Evolutionary conservation across 2,113 vertebrate species (phyloP).

Genomic region (Corythoichthys intestinalis): DNA sequence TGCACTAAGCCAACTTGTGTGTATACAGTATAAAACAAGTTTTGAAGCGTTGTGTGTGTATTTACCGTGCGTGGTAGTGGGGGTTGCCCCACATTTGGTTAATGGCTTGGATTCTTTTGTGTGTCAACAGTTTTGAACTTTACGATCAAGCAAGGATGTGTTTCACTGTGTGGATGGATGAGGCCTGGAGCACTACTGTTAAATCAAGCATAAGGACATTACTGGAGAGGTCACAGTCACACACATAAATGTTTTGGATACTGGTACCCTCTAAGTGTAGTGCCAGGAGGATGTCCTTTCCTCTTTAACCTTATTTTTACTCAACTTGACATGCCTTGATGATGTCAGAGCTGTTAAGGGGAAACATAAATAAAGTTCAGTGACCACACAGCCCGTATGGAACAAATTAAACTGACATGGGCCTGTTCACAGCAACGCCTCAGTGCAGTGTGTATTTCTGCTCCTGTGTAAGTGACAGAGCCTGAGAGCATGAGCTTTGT

Average conservation of each 20-base stretch:
- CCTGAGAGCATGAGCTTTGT: slow-evolving; percentile 21
- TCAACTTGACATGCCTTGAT: slow-evolving; percentile 54
- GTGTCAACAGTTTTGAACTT: slow-evolving; percentile 35
- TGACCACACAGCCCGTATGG: slow-evolving; percentile 53
- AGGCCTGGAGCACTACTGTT: slow-evolving; percentile 32
- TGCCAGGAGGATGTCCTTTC: slow-evolving; percentile 45
- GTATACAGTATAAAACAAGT: too few species aligned
- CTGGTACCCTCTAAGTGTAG: slow-evolving; percentile 46
- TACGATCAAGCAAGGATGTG: slow-evolving; percentile 20
- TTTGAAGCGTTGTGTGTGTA: neutral
- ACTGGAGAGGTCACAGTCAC: slow-evolving; percentile 42
- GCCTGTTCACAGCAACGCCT: slow-evolving; percentile 40
- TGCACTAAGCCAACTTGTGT: too few species aligned
- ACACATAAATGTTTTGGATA: slow-evolving; percentile 46
- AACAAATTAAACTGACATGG: slow-evolving; percentile 61
- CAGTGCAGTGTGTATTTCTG: slow-evolving; percentile 39
- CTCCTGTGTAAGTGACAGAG: slow-evolving; percentile 47
- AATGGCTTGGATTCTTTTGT: slow-evolving; percentile 16
- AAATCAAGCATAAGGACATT: slow-evolving; percentile 46
- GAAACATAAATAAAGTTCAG: slow-evolving; percentile 64
- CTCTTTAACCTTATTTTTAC: slow-evolving; percentile 57
- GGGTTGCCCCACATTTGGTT: neutral
- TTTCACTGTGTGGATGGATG: slow-evolving; percentile 32
- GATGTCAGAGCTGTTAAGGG: slow-evolving; percentile 62
- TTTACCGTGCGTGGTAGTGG: neutral